A percentile compares a stretch with the other conserved stretches of the same genome.
Conservation (phyloP, 2,888 invertebrate species). For the Mongoloraphidia duomilia region DNA sequence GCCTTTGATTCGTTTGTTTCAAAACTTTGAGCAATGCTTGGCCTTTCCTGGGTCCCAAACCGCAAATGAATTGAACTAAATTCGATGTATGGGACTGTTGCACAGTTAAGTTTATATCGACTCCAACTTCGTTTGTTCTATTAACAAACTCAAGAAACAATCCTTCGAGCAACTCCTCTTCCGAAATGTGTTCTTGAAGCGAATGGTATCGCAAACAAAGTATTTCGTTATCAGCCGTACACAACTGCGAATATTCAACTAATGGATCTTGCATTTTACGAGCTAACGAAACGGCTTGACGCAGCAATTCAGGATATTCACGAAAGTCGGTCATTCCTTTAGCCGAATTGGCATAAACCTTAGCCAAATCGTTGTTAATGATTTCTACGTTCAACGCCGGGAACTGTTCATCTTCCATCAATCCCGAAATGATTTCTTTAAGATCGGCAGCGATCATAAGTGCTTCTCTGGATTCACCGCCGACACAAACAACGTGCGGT, state of each 20-base stretch:
- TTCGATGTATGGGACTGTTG: constrained; percentile 77
- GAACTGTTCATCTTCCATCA: constrained; percentile 74
- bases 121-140: constrained; percentile 93
- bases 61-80: constrained; percentile 92
- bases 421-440: constrained; percentile 53
- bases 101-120: constrained; percentile 89
- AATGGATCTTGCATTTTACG: constrained; percentile 89
- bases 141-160: constrained; percentile 85
- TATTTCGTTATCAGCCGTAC: constrained; percentile 93
- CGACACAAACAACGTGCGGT: constrained; percentile 85
- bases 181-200: constrained; percentile 63
- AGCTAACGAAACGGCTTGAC: constrained; percentile 88
- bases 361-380: constrained; percentile 85
- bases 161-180: constrained; percentile 75
- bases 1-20: constrained; percentile 78
- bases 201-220: constrained; percentile 86
- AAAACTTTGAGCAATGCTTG: constrained; percentile 71
- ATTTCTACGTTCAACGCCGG: constrained; percentile 80
- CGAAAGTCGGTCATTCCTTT: constrained; percentile 76
- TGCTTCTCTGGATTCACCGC: constrained; percentile 84
- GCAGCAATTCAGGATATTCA: constrained; percentile 79
- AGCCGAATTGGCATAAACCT: constrained; percentile 83
- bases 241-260: constrained; percentile 89
- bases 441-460: constrained; percentile 67
- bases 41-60: constrained; percentile 90